These are phyloP conservation scores for Drosophila tropicalis DNA, from an alignment of 1,140 invertebrate species.

Conservation along the genomic window DNA sequence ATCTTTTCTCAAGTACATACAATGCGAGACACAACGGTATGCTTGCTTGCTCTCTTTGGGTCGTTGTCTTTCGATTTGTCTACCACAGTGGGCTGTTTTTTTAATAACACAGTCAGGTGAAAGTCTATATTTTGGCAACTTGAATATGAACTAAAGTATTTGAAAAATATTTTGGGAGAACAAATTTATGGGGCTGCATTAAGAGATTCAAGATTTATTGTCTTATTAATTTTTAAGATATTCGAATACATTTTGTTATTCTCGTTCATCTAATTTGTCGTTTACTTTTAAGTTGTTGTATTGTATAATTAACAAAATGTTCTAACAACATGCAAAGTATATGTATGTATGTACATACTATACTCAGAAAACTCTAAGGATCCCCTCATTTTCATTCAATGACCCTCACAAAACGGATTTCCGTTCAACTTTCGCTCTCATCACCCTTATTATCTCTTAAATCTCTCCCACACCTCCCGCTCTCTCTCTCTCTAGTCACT, in stretches of 20 bases:
- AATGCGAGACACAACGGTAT: conserved; percentile 11
- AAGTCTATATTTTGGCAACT: no score
- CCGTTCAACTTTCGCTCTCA: conserved; percentile 36
- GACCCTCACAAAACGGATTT: conserved; percentile 16
- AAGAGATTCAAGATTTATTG: no score
- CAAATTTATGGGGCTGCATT: no score
- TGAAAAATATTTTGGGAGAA: background rate
- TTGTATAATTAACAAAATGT: no score
- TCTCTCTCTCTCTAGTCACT: background rate
- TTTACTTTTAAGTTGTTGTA: no score
- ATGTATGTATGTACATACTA: no score
- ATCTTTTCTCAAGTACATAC: conserved; percentile 16
- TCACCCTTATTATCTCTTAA: background rate
- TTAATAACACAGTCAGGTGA: no score
- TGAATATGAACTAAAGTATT: no score
- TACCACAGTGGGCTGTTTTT: conserved; percentile 23
- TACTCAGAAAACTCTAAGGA: background rate
- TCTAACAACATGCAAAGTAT: no score
- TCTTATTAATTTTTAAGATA: no score
- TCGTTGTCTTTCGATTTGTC: conserved; percentile 36
- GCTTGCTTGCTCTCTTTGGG: conserved; percentile 20
- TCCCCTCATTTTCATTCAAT: background rate
- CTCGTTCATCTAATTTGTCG: no score
- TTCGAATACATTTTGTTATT: no score
- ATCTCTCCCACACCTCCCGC: background rate